phyloP scores from a whole-genome alignment of 2,797 vertebrate genomes.

The Halcyon leucocephala region DNA sequence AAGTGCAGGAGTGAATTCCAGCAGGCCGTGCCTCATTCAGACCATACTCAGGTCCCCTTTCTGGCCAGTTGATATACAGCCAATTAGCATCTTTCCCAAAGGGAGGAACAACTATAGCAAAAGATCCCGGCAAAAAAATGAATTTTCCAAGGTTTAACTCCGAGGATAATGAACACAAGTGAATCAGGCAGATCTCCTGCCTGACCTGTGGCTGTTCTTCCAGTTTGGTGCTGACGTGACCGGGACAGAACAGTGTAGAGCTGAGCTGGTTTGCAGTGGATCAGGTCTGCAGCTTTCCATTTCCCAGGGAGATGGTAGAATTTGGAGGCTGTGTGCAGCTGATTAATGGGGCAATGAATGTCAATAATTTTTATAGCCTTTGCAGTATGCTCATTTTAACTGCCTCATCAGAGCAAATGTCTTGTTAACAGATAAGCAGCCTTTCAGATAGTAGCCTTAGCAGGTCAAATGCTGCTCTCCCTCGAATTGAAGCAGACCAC shows the following conservation, averaged over 20 bases:
- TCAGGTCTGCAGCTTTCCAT: neutral
- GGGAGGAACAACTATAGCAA: neutral
- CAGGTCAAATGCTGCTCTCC: neutral
- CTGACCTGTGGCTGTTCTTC: neutral
- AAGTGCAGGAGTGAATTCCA: neutral
- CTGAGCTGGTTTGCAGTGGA: neutral
- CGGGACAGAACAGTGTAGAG: neutral
- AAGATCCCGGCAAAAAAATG: neutral
- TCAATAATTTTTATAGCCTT: neutral
- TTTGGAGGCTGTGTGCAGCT: neutral
- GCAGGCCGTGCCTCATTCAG: neutral
- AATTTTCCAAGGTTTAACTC: neutral
- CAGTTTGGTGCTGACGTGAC: neutral
- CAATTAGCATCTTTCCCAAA: neutral
- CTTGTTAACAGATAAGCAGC: neutral
- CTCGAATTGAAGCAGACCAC: neutral
- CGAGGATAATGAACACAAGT: neutral
- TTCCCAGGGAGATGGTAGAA: neutral
- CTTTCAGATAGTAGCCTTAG: neutral
- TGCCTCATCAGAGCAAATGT: neutral
- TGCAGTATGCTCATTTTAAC: neutral
- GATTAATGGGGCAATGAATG: neutral
- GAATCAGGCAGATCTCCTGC: neutral
- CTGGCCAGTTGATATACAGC: neutral
- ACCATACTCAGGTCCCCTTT: neutral